Percentiles rank a stretch among this genome's conserved stretches.
Conservation (phyloP, 37 sponge, comb jelly and placozoan genomes). For the Chondrosia reniformis region DNA sequence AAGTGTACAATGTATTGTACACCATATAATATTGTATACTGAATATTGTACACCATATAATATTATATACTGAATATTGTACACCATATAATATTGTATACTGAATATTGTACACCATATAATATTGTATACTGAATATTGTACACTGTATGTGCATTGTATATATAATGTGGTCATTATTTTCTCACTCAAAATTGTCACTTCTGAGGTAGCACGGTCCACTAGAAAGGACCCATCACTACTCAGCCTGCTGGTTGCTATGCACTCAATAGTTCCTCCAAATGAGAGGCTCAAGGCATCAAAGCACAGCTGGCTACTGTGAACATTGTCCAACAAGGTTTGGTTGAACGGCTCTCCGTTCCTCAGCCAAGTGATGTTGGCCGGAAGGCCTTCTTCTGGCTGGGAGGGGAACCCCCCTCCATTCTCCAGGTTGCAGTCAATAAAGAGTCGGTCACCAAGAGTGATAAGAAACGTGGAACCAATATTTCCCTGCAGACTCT, state of each 20-base stretch:
- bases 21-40: too few species aligned
- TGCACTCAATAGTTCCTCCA: background rate
- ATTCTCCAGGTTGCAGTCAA: background rate
- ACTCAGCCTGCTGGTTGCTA: background rate
- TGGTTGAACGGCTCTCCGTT: background rate
- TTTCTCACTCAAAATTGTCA: slow-evolving; percentile 14
- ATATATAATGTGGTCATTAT: too few species aligned
- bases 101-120: too few species aligned
- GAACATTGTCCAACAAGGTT: background rate
- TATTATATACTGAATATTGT: too few species aligned
- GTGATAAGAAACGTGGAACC: slow-evolving; percentile 5
- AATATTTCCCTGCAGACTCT: background rate
- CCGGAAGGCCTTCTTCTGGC: background rate
- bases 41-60: too few species aligned
- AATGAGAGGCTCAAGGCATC: background rate
- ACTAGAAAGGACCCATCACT: background rate
- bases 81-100: too few species aligned
- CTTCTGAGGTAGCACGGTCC: slow-evolving; percentile 1
- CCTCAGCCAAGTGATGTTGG: background rate
- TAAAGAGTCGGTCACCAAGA: background rate
- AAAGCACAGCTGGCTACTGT: slow-evolving; percentile 6
- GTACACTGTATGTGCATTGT: too few species aligned
- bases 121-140: too few species aligned
- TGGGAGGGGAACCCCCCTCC: slow-evolving; percentile 7
- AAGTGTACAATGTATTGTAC: too few species aligned